Conservation (phyloP, 2,797 vertebrate genomes). For the Aplochiton taeniatus region DNA sequence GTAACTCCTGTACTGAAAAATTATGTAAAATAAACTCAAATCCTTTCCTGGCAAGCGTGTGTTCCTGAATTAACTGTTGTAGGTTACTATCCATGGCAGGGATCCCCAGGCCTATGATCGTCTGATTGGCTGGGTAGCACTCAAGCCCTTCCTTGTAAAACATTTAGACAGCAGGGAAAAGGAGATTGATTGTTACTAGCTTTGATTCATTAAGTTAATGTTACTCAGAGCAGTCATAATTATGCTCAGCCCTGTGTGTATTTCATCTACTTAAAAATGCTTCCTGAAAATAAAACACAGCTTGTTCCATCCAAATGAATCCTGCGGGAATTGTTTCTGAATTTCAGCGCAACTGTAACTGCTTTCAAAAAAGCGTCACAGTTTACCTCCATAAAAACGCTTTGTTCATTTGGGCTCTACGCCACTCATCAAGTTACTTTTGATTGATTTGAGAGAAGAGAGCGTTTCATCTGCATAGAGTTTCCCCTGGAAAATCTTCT, state of each 20-base stretch:
- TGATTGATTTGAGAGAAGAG: slow-evolving; percentile 12
- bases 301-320: slow-evolving; percentile 14
- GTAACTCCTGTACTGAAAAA: slow-evolving; percentile 18
- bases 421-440: slow-evolving; percentile 19
- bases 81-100: neutral
- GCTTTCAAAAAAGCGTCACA: slow-evolving; percentile 2
- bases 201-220: slow-evolving; percentile 47
- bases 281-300: slow-evolving; percentile 26
- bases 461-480: neutral
- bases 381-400: neutral
- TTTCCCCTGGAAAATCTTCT: slow-evolving; percentile 8
- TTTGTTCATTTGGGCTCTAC: neutral
- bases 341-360: slow-evolving; percentile 13
- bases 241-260: neutral
- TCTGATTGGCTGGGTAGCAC: slow-evolving; percentile 18
- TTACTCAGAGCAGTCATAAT: too few species aligned
- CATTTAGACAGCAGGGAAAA: slow-evolving; percentile 4
- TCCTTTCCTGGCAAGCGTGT: slow-evolving; percentile 7
- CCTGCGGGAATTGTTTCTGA: slow-evolving; percentile 15
- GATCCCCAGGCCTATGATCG: neutral
- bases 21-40: slow-evolving; percentile 14
- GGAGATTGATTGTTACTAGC: slow-evolving; percentile 38
- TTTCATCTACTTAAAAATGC: slow-evolving; percentile 34
- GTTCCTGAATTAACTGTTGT: slow-evolving; percentile 2
- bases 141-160: slow-evolving; percentile 13